phyloP scores from a whole-genome alignment of 2,888 invertebrate species.

The Synergus japonicus region DNA sequence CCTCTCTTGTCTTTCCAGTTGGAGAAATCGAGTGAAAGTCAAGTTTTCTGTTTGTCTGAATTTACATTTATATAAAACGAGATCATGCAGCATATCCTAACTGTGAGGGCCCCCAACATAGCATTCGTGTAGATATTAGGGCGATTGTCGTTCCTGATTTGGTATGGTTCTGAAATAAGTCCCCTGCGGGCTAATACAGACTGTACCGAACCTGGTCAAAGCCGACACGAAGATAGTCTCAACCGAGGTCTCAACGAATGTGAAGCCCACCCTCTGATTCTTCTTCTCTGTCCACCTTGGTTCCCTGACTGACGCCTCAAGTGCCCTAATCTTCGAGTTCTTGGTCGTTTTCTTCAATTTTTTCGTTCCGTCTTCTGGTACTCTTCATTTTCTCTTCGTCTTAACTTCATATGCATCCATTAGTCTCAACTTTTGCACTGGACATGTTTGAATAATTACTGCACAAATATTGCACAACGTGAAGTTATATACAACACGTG shows the following conservation, averaged over 20 bases:
- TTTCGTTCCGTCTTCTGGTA: slow-evolving; percentile 34
- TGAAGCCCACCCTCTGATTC: slow-evolving; percentile 36
- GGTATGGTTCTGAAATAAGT: slow-evolving; percentile 71
- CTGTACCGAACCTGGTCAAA: slow-evolving; percentile 63
- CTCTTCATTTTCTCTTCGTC: background rate
- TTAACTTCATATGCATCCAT: background rate
- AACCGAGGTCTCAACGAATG: background rate
- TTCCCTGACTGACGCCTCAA: slow-evolving; percentile 59
- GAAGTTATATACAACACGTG: background rate
- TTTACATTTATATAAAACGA: background rate
- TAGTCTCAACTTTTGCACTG: background rate
- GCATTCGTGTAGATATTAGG: slow-evolving; percentile 64
- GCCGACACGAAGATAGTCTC: slow-evolving; percentile 57
- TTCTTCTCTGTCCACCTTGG: slow-evolving; percentile 43
- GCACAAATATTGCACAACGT: slow-evolving; percentile 18
- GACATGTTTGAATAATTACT: slow-evolving; percentile 25
- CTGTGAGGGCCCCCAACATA: background rate
- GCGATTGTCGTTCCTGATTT: slow-evolving; percentile 73
- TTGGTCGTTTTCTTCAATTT: slow-evolving; percentile 46
- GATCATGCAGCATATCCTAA: slow-evolving; percentile 12
- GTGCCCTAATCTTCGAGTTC: slow-evolving; percentile 64
- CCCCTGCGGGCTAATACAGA: slow-evolving; percentile 70
- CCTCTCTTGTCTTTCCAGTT: too few species aligned
- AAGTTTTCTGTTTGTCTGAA: background rate
- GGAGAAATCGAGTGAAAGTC: too few species aligned